Conservation (phyloP, 2,797 vertebrate species). For the Megalops cyprinoides region DNA sequence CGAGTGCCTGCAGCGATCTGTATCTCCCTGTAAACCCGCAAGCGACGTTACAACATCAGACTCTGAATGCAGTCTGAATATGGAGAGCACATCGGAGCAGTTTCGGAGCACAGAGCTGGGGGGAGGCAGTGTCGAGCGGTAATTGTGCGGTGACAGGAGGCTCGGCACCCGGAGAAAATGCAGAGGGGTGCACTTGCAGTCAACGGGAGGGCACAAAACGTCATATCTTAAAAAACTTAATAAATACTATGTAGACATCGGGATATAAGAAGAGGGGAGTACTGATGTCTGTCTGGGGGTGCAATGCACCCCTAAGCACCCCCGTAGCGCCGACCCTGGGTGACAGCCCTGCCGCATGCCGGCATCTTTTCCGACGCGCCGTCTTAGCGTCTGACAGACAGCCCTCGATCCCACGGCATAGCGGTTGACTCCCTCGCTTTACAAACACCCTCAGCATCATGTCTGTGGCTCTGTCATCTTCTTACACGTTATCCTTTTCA, state of each 20-base stretch:
- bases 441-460: constrained; percentile 62
- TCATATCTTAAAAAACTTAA: too few species aligned
- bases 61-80: constrained; percentile 76
- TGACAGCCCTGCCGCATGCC: constrained; percentile 75
- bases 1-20: constrained; percentile 67
- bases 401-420: constrained; percentile 64
- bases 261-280: too few species aligned
- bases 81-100: constrained; percentile 73
- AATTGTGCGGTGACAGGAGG: constrained; percentile 86
- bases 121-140: constrained; percentile 75
- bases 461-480: constrained; percentile 67
- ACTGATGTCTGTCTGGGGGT: too few species aligned
- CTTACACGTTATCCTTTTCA: constrained; percentile 50
- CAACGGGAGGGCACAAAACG: too few species aligned
- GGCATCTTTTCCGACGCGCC: constrained; percentile 75
- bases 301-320: too few species aligned
- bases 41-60: constrained; percentile 74
- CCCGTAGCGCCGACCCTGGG: too few species aligned
- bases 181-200: too few species aligned
- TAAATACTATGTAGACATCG: too few species aligned
- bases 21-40: constrained; percentile 77
- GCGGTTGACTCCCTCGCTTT: constrained; percentile 61
- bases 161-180: too few species aligned
- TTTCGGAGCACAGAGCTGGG: constrained; percentile 64
- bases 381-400: constrained; percentile 77